These are phyloP conservation scores for Linnaemya tessellans DNA, from an alignment of 2,888 invertebrate species.

Conservation along the genomic window DNA sequence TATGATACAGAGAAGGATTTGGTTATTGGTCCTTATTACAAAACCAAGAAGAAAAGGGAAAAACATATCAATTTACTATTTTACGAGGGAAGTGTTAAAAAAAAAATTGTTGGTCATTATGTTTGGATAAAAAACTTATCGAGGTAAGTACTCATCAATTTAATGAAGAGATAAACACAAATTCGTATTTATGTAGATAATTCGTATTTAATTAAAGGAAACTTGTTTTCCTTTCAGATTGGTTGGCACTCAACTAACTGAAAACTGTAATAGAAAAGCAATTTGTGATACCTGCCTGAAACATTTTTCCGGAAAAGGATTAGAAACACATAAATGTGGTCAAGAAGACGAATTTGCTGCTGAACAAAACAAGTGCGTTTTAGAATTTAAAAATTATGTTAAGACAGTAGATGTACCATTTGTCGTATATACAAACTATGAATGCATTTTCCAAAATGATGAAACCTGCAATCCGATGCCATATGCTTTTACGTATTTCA, in stretches of 20 bases:
- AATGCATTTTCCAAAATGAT: not conserved
- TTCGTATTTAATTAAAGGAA: not conserved
- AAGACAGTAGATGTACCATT: constrained; percentile 31
- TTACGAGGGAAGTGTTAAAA: not conserved
- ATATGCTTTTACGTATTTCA: constrained; percentile 17
- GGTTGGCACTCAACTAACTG: not conserved
- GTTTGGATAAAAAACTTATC: constrained; percentile 35
- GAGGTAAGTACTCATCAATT: constrained; percentile 7
- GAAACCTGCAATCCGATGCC: not conserved
- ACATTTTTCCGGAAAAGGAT: not conserved
- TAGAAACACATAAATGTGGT: not conserved
- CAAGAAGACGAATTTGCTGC: not conserved
- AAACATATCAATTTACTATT: constrained; percentile 28
- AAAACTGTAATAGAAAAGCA: accelerated
- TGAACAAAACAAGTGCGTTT: not conserved
- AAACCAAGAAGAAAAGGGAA: not conserved
- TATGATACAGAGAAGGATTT: constrained; percentile 16
- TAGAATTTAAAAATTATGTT: constrained; percentile 18
- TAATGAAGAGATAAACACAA: too few relatives aligned
- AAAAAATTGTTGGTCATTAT: not conserved
- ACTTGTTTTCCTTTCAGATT: not conserved
- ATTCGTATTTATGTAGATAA: too few relatives aligned
- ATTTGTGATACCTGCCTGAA: constrained; percentile 19
- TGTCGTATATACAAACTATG: constrained; percentile 15
- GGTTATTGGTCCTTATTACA: constrained; percentile 41